Base-by-base conservation (phyloP, 2,888 invertebrate genomes). In the Lagria hirta region DNA sequence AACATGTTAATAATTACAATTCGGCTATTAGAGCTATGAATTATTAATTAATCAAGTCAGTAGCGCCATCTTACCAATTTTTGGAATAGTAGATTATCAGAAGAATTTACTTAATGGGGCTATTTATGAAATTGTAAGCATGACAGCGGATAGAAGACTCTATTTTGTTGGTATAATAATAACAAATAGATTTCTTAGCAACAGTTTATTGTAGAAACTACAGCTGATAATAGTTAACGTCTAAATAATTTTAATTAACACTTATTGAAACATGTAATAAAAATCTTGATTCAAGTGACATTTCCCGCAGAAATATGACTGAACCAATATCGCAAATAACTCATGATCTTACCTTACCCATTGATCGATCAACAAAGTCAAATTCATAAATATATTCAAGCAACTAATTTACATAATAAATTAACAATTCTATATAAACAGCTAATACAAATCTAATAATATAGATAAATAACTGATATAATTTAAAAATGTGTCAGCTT, bases 161-260 rank as follows among this genome's bases (percentile, higher is more conserved):
- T n/a, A n/a, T n/a, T n/a, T n/a, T n/a, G n/a, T n/a, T n/a, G n/a
- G n/a, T n/a, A n/a, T n/a, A n/a, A n/a, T n/a, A n/a, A n/a, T n/a
- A n/a, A n/a, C n/a, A n/a, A n/a, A n/a, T n/a, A n/a, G n/a, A n/a
- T n/a, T n/a, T n/a, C n/a, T 24, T 24, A 24, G 6, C 8, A 42
- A 42, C 42, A 42, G 22, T 35, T 42, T 42, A 42, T 35, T 42
- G n/a, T n/a, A 42, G 22, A 41, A 37, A 18, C 27, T 42, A 42
- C 34, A 28, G 20, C 15, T 37, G 15, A 20, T 33, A 15, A n/a
- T 15, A 38, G 22, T 42, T 29, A 26, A 42, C 14, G 13, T 26
- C 14, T 29, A 26, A 41, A 14, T 29, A 33, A 34, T 12, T 16
- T 32, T 10, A 41, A 24, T 12, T 33, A 41, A 41, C 41, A 27